These are phyloP conservation scores for Nyctibius grandis DNA, from an alignment of 2,797 vertebrate species.

Conservation along the genomic window DNA sequence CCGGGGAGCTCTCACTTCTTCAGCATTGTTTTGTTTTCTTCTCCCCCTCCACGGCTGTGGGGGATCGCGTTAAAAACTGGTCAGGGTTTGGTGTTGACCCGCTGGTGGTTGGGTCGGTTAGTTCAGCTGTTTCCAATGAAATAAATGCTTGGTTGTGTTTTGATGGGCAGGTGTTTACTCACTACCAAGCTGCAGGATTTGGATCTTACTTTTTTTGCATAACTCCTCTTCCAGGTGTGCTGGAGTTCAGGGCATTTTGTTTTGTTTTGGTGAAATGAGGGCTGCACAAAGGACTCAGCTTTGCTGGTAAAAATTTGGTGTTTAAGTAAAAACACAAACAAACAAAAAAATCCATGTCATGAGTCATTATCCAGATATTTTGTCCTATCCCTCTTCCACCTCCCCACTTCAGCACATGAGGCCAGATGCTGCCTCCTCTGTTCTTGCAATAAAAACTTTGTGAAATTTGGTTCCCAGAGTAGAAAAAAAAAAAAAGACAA, in stretches of 20 bases:
- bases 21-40: accelerated
- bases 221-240: background rate
- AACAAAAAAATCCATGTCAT: background rate
- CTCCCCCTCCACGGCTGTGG: background rate
- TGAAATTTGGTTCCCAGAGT: background rate
- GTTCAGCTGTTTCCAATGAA: background rate
- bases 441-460: background rate
- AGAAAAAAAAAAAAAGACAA: background rate
- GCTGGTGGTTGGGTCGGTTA: background rate
- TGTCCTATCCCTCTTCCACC: accelerated
- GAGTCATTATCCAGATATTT: background rate
- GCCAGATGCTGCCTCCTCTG: background rate
- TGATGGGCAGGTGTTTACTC: background rate
- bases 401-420: background rate
- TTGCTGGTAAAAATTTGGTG: background rate
- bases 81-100: background rate
- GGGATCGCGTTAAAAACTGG: background rate
- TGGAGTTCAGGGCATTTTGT: background rate
- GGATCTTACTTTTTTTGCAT: background rate
- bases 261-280: background rate
- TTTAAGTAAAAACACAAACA: background rate
- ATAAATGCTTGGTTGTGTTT: background rate
- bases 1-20: background rate
- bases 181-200: background rate
- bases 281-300: background rate